Evolutionary conservation across 2,888 invertebrate genomes (phyloP), one percentile per base, ranked within the genome.

Genomic region (Rhagophthalmus giganteus): DNA sequence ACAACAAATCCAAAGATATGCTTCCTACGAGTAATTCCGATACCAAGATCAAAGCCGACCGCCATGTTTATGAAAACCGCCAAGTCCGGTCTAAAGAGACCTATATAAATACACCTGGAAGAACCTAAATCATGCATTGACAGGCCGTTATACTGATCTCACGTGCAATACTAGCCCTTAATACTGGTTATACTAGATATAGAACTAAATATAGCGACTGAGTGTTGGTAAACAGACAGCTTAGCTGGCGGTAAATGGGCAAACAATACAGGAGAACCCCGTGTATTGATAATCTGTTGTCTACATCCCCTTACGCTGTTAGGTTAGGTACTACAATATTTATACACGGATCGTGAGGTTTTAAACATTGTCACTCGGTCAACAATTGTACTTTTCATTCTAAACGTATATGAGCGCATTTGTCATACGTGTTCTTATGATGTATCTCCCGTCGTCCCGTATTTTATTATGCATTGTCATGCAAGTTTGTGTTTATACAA

Each of bases 241-340:
- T 71, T 72, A 73, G 71, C 71, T 73, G 72, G 72, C 73, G 72
- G 72, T 71, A 72, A 73, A 73, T 73, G 73, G 72, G 66, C 72
- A 73, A 73, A 73, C 72, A 73, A 72, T 68, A 63, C 59, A 61
- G 52, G 42, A 61, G 64, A 60, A 63, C 66, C 69, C 68, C 65
- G 68, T 68, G 68, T 68, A 68, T 68, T 63, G 65, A 66, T 72
- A 72, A 72, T 72, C 71, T 70, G 65, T 71, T 72, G 72, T 71
- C 68, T 70, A 70, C 70, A 70, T 69, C 68, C 70, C 69, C 67
- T 66, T 64, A 65, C 63, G 62, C 59, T 68, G 68, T 70, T 68
- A 61, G 64, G 59, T 59, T 63, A 67, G 68, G 70, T 68, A 65
- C 65, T 68, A 69, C 69, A 71, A 72, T 72, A 71, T 72, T 72